Evolutionary conservation across 2,113 vertebrate genomes (phyloP).

Genomic region (Zosterops japonicus): DNA sequence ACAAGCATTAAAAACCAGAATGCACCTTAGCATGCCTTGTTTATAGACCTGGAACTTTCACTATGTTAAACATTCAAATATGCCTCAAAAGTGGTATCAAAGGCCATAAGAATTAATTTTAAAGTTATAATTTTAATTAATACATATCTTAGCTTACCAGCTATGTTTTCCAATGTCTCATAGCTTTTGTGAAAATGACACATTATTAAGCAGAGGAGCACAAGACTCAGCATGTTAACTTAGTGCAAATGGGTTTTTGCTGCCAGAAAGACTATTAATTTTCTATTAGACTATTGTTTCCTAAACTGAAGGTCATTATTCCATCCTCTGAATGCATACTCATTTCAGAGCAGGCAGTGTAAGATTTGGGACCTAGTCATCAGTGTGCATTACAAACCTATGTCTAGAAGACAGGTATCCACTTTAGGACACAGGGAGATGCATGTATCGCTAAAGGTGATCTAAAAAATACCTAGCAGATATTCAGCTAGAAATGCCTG

Average conservation of each 20-base stretch:
- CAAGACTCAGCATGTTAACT: not conserved
- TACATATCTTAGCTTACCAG: not conserved
- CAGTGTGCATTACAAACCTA: not conserved
- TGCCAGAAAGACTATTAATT: not conserved
- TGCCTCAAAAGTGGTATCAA: not conserved
- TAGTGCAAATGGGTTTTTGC: not conserved
- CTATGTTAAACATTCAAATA: not conserved
- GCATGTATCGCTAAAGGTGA: not conserved
- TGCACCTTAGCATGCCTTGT: not conserved
- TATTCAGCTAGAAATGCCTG: not conserved
- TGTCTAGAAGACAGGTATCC: not conserved
- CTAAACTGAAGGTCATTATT: not conserved
- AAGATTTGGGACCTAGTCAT: not conserved
- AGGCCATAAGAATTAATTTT: not conserved
- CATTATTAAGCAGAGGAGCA: not conserved
- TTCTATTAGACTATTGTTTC: not conserved
- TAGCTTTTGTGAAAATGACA: not conserved
- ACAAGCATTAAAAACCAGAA: not conserved
- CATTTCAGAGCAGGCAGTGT: not conserved
- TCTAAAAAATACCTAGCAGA: not conserved
- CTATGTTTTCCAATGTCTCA: not conserved
- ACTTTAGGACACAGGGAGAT: not conserved
- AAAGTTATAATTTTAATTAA: not conserved
- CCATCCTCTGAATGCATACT: not conserved
- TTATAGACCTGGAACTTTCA: not conserved